Percentiles rank a stretch among this genome's conserved stretches.
Conservation (phyloP, 2,113 vertebrate genomes). For the Nesogale talazaci region DNA sequence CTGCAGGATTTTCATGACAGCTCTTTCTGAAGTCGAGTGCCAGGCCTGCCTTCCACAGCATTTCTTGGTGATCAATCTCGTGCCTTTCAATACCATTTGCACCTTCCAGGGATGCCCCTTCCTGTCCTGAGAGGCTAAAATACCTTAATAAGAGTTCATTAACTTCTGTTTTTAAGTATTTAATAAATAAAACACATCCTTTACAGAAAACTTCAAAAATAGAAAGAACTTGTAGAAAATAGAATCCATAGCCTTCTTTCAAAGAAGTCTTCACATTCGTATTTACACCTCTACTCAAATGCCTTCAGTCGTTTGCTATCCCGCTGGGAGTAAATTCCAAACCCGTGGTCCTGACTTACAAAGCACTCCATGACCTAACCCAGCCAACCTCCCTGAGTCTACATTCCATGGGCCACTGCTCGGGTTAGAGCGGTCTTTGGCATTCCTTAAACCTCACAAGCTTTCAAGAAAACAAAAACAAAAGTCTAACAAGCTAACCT, state of each 20-base stretch:
- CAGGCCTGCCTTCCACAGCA: too few species aligned
- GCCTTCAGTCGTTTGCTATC: not conserved
- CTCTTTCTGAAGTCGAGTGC: too few species aligned
- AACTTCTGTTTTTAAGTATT: slow-evolving; percentile 37
- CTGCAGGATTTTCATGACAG: too few species aligned
- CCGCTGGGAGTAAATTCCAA: not conserved
- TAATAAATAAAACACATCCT: slow-evolving; percentile 14
- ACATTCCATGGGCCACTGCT: not conserved
- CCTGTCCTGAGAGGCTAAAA: not conserved
- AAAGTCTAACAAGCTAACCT: too few species aligned
- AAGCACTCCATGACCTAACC: not conserved
- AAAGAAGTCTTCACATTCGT: not conserved
- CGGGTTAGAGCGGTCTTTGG: not conserved
- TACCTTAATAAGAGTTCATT: slow-evolving; percentile 21
- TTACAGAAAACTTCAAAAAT: slow-evolving; percentile 55
- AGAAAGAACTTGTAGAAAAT: not conserved
- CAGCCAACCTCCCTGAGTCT: not conserved
- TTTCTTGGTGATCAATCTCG: too few species aligned
- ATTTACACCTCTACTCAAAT: not conserved
- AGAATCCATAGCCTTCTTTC: not conserved
- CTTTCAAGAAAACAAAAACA: too few species aligned
- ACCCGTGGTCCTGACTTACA: not conserved
- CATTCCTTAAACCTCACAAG: slow-evolving; percentile 19
- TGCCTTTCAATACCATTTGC: not conserved
- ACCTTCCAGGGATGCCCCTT: not conserved